Evolutionary conservation across 2,888 invertebrate genomes (phyloP), one percentile per base, ranked within the genome.

Genomic region (Aleiodes leptofemur): DNA sequence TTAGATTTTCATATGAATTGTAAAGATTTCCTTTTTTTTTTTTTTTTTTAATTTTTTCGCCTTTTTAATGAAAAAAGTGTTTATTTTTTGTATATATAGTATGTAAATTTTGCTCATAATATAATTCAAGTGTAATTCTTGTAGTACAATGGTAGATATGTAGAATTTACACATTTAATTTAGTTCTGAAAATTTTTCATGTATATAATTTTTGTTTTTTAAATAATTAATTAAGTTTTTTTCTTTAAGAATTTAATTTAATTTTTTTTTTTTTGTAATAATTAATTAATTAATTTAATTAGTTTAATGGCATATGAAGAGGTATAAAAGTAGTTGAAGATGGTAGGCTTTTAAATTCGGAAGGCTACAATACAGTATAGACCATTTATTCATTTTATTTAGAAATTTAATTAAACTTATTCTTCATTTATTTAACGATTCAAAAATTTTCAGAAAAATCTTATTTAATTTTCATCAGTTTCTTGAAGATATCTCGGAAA

Each of bases 261-360:
- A 2, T 8, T 23, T 23, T 23, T 72, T 23, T 23, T 23, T 23
- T 68, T 69, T 77, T 79, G 72, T 78, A 72, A 79, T 75, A 69
- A 68, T 69, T 72, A 34, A 34, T 6, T 43, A 43, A 43, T 43
- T 43, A 23, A 43, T 9, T 43, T 43, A 43, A 75, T 69, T 66
- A 72, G 55, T 77, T 38, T 72, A 77, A 77, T 79, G 77, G 77
- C 82, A 81, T 86, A 83, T 81, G 84, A 86, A 86, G 86, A 86
- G 86, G 86, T 87, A 87, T 82, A 87, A 87, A 87, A 87, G 85
- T 87, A 86, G 85, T 85, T 82, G 82, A 82, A 69, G 34, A 34
- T 34, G 34, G 80, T 85, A 84, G 83, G 80, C 82, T 82, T 82
- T 85, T 82, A 84, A 82, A 83, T 84, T 81, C 79, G 81, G 81